Base-by-base conservation (phyloP, 2,797 vertebrate genomes). In the Capromys pilorides region DNA sequence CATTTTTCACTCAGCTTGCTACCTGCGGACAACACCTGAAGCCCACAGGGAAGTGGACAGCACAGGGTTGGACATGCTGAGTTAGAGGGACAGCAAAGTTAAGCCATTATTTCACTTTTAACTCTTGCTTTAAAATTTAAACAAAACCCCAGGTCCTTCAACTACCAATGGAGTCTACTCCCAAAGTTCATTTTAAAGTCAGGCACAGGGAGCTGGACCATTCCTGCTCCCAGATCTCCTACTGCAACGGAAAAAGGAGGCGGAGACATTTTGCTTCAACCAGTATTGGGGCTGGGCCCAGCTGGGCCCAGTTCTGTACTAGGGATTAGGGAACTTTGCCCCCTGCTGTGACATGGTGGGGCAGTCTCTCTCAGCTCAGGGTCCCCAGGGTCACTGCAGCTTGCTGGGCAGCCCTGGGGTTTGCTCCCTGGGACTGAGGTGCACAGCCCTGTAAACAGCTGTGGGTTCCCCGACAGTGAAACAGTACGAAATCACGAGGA, bases 171-270 rank as follows among this genome's bases (percentile, higher is more conserved):
- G 39, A 11, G 75, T 90, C 61, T 86, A 62, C 31, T 57, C 49
- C 67, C 21, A 33, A 61, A 80, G 54, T 26, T 93, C 62, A 86
- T 93, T 75, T 88, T 86, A 90, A 77, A 86, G 64, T 59, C 77
- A 77, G 66, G 22, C 36, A 54, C 36, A 41, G 59, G 36, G 36
- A 69, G 14, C 86, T 14, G 36, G 57, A 57, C 67, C 22, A n/a
- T n/a, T 24, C 87, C 71, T n/a, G 33, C 1, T 9, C 54, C 64
- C 2, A 33, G 36, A 59, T 2, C 33, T 31, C 39, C 16, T 45
- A 91, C 90, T 64, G 49, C 1, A 26, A 33, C 18, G n/a, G 36
- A 14, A 77, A 88, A 94, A 75, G 49, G 61, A 86, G 31, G 22
- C 7, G 93, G 75, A 90, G 45, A 36, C 36, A 57, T 24, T 26